A percentile compares a stretch with the other conserved stretches of the same genome.
These are phyloP conservation scores for Thelaira solivaga DNA, from an alignment of 2,888 invertebrate species.

Conservation along the genomic window DNA sequence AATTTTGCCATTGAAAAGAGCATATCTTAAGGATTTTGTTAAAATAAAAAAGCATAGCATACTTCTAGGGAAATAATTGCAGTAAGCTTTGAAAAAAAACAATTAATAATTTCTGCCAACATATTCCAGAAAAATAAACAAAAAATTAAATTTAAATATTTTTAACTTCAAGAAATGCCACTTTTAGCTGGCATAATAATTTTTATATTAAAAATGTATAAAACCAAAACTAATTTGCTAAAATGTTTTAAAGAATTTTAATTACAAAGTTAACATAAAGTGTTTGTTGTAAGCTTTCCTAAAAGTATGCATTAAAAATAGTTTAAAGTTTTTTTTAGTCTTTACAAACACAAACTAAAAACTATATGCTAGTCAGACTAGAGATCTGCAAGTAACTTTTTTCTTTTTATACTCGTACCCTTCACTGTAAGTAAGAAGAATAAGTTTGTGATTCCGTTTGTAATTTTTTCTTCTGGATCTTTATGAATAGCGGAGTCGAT, in stretches of 20 bases:
- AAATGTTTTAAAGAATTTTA: slow-evolving; percentile 29
- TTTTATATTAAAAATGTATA: background rate
- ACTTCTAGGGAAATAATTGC: background rate
- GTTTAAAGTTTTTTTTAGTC: background rate
- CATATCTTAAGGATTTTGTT: no score
- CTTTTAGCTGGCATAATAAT: background rate
- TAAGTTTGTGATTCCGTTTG: no score
- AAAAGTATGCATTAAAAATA: slow-evolving; percentile 39
- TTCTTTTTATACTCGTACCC: background rate
- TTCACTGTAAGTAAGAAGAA: no score
- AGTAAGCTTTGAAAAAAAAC: background rate
- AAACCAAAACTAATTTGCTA: slow-evolving; percentile 4
- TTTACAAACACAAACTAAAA: background rate
- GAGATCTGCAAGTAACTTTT: background rate
- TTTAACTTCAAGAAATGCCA: background rate
- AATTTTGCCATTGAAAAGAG: no score
- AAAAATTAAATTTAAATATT: background rate
- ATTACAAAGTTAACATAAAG: slow-evolving; percentile 8
- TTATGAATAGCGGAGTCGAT: no score
- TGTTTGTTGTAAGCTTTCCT: background rate
- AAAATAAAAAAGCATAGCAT: background rate
- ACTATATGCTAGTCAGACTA: background rate
- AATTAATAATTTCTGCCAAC: background rate
- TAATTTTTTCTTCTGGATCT: no score
- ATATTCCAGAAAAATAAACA: no score